Base-by-base conservation (phyloP, 2,113 vertebrate genomes). In the Mormyrus lacerda region DNA sequence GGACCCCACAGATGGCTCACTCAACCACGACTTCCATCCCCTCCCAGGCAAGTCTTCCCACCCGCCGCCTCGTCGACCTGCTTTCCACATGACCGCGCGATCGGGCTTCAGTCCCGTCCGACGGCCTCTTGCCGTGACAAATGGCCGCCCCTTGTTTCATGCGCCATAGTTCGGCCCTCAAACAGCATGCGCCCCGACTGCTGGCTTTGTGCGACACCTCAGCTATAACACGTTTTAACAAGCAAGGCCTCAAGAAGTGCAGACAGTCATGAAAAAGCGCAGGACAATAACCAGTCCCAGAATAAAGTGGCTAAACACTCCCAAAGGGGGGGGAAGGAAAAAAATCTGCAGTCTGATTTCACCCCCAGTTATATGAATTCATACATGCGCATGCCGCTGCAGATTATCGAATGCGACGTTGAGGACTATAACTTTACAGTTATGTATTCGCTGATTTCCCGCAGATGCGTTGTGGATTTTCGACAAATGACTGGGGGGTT, bases 1-100 rank as follows among this genome's bases (percentile, higher is more conserved):
- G 0, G 98, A 99, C 91, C 98, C 98, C 82, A 99, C 98, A 0
- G 97, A 98, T 65, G 96, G 94, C 82, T 94, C 92, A 90, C 88
- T 96, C 10, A 97, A 98, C 0, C 94, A 97, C 0, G 92, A 95
- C 13, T 99, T 99, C 93, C 96, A 97, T 90, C 97, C 98, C 0
- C 95, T 93, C 8, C 97, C 98, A 69, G 98, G 98, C 96, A 86
- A 89, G 90, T 92, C 10, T 44, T n/a, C 48, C 61, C 45, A 10
- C 39, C 17, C 17, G 24, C 47, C 65, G 9, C 45, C 53, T 17
- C 10, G 3, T 39, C 42, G 24, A 6, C 35, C 31, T 21, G 53
- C 53, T 55, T 4, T 7, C 2, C 53, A 53, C 17, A 53, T 1
- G 17, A 5, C 11, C 73, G 21, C 11, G 13, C 35, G 1, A 65